These are phyloP conservation scores for Holacanthella duospinosa DNA, from an alignment of 2,888 invertebrate genomes.

Conservation along the genomic window DNA sequence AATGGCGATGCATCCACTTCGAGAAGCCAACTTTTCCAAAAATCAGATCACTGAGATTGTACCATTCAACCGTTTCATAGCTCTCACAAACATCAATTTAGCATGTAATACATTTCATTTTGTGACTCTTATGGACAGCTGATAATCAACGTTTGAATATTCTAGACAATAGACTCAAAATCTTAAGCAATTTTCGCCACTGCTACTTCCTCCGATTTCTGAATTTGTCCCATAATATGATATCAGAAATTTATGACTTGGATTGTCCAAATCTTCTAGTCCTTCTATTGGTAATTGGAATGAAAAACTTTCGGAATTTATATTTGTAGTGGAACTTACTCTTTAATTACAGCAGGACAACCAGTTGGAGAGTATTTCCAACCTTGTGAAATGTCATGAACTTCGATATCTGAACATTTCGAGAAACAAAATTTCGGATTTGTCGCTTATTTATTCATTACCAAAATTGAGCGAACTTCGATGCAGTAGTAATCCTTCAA, in stretches of 20 bases:
- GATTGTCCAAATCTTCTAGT: slow-evolving; percentile 14
- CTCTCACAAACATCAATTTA: slow-evolving; percentile 22
- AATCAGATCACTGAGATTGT: slow-evolving; percentile 16
- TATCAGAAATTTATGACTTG: slow-evolving; percentile 5
- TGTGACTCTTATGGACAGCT: too few relatives aligned
- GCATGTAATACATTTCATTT: slow-evolving; percentile 12
- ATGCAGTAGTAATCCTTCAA: slow-evolving; percentile 6
- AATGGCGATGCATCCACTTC: slow-evolving; percentile 8
- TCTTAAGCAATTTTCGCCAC: slow-evolving; percentile 1
- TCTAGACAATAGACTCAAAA: slow-evolving; percentile 15
- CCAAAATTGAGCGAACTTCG: slow-evolving; percentile 12
- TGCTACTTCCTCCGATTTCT: slow-evolving; percentile 12
- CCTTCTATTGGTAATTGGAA: slow-evolving; percentile 12
- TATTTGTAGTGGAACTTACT: not conserved
- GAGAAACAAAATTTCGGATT: slow-evolving; percentile 12
- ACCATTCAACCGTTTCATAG: slow-evolving; percentile 14
- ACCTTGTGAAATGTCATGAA: not conserved
- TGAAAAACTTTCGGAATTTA: not conserved
- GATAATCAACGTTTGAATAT: too few relatives aligned
- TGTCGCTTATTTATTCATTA: slow-evolving; percentile 10
- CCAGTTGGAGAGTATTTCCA: not conserved
- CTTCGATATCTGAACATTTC: slow-evolving; percentile 13
- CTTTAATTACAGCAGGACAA: slow-evolving; percentile 6
- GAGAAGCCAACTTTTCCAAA: slow-evolving; percentile 19
- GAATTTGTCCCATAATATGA: slow-evolving; percentile 16